Evolutionary conservation across 2,888 invertebrate species (phyloP), one percentile per base, ranked within the genome.

Genomic region (Amaurobius ferox): DNA sequence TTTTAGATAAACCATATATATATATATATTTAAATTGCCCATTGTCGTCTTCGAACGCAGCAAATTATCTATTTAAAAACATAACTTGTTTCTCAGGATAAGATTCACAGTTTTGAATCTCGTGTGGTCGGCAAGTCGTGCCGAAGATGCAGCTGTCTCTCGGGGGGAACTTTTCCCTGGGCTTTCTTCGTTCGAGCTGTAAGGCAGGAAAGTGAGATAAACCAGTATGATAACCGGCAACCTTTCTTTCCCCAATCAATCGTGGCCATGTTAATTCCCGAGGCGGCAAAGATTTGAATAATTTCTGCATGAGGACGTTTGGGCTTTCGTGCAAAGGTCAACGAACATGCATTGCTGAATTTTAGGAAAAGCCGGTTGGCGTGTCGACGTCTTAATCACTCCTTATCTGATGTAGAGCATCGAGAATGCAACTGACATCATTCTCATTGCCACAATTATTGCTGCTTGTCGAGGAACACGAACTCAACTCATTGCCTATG

Each of bases 341-440:
- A 55, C 23, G 55, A 55, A 55, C 55, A 19, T 11, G 23, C 11
- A n/a, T 55, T 2, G 23, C 55, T n/a, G 23, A 55, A 55, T 23
- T 55, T 23, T 55, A 55, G 55, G 55, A 55, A 55, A 55, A 7
- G 55, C 55, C 55, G 19, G 5, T 23, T 55, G 5, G 7, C 16
- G 6, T 55, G 55, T 55, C 5, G 55, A 55, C 55, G 16, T 1
- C 6, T 55, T 1, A 23, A 3, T 55, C 19, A 7, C 23, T 55
- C 16, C 23, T 55, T 55, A 23, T 55, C 55, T n/a, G 55, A 55
- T 23, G 55, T 23, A 23, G 55, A 55, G 11, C 23, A 23, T 23
- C 55, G 23, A 44, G 23, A 55, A 55, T 55, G 55, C 19, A 23
- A 55, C 55, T 55, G 55, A 55, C 55, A 55, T 55, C 19, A 55